These are phyloP conservation scores for Lycopodina hypogea DNA, from an alignment of 37 sponge, comb jelly and placozoan species.

Conservation along the genomic window DNA sequence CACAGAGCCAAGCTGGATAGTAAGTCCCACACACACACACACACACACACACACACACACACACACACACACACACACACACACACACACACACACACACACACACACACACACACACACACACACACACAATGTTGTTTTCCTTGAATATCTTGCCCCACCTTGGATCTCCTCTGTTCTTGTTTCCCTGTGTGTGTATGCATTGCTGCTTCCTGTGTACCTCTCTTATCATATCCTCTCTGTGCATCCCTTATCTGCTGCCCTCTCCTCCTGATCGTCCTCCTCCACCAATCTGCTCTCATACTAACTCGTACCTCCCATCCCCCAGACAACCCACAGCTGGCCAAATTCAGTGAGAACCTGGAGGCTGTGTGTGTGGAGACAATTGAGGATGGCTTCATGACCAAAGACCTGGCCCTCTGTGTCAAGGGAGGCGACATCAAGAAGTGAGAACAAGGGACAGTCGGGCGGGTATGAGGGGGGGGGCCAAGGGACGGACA, in stretches of 20 bases:
- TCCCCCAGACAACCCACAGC: conserved; percentile 50
- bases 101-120: too few relatives aligned
- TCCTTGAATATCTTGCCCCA: neutral
- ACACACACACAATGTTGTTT: too few relatives aligned
- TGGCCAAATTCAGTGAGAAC: conserved; percentile 58
- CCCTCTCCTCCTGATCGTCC: neutral
- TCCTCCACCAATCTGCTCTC: neutral
- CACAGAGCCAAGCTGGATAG: conserved; percentile 91
- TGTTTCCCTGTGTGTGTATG: too few relatives aligned
- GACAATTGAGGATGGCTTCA: conserved; percentile 90
- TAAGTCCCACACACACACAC: conserved; percentile 16
- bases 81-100: neutral
- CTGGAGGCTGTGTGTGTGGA: conserved; percentile 86
- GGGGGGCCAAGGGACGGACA: neutral
- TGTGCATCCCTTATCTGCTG: neutral
- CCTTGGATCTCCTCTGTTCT: neutral
- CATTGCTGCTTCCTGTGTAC: too few relatives aligned
- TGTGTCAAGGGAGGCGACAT: conserved; percentile 85
- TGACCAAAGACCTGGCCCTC: conserved; percentile 93
- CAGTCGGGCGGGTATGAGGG: neutral
- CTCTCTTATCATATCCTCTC: neutral
- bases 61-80: neutral
- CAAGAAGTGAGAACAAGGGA: neutral
- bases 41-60: neutral
- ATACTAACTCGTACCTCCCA: neutral